Evolutionary conservation across 1,140 invertebrate species (phyloP).

Genomic region (Drosophila simulans): DNA sequence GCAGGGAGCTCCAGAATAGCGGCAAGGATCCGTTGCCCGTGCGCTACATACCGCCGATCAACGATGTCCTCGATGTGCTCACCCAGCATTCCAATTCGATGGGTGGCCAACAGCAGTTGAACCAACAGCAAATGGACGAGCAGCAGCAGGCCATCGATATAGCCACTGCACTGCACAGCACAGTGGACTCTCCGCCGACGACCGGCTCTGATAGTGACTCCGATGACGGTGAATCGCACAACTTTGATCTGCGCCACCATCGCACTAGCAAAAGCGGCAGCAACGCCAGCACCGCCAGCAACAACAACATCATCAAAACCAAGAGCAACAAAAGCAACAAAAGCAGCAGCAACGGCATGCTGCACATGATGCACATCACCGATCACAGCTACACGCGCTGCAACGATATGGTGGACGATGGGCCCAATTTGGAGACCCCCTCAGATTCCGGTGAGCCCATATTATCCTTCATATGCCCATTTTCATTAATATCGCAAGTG

Average conservation of each 20-base stretch:
- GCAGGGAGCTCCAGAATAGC: constrained; percentile 74
- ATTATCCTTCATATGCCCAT: not conserved
- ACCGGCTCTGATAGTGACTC: constrained; percentile 72
- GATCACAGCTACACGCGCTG: constrained; percentile 91
- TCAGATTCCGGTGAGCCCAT: constrained; percentile 93
- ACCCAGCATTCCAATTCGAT: constrained; percentile 20
- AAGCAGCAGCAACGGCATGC: constrained; percentile 17
- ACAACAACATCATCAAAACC: not conserved
- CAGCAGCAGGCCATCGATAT: constrained; percentile 10
- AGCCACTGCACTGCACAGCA: constrained; percentile 10
- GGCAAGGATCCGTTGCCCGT: constrained; percentile 40
- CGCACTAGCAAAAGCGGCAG: not conserved
- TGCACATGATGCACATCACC: constrained; percentile 68
- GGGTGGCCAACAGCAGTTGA: not conserved
- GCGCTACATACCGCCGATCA: constrained; percentile 19
- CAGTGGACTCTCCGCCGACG: constrained; percentile 44
- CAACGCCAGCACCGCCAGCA: not conserved
- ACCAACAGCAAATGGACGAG: constrained; percentile 5
- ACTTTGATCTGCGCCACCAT: not conserved
- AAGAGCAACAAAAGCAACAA: not conserved
- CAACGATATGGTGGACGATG: constrained; percentile 85
- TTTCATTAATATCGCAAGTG: too few species aligned
- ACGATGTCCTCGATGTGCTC: constrained; percentile 70
- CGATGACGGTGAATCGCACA: constrained; percentile 56
- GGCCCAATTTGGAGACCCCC: constrained; percentile 89